These are phyloP conservation scores for Naja naja DNA, from an alignment of 2,113 vertebrate genomes.

Conservation along the genomic window DNA sequence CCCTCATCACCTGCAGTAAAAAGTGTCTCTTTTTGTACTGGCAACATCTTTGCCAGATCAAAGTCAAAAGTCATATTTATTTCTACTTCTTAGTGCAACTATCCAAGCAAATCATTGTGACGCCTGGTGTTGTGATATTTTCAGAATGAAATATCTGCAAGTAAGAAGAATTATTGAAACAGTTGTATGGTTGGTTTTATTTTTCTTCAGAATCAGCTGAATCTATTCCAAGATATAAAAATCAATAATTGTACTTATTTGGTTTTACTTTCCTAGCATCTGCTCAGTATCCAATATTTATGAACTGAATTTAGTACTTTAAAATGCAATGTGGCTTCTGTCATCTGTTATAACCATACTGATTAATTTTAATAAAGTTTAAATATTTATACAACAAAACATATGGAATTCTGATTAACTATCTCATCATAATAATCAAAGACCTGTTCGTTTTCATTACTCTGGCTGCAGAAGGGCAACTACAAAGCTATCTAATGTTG, in stretches of 20 bases:
- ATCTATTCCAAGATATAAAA: constrained; percentile 9
- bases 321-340: constrained; percentile 25
- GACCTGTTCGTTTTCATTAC: constrained; percentile 11
- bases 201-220: not conserved
- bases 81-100: not conserved
- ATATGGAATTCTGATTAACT: constrained; percentile 7
- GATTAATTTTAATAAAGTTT: constrained; percentile 17
- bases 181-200: constrained; percentile 9
- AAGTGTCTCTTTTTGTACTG: not conserved
- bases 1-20: not conserved
- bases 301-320: not conserved
- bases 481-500: constrained; percentile 1
- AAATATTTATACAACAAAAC: constrained; percentile 25
- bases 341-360: constrained; percentile 19
- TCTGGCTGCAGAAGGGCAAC: not conserved
- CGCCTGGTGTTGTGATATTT: not conserved
- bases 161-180: constrained; percentile 16
- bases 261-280: constrained; percentile 15
- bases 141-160: not conserved
- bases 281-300: constrained; percentile 6
- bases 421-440: constrained; percentile 7
- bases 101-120: not conserved
- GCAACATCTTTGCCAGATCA: not conserved
- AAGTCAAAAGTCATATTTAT: not conserved
- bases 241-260: constrained; percentile 16